Evolutionary conservation across 2,888 invertebrate genomes (phyloP).

Genomic region (Andrena praecox): DNA sequence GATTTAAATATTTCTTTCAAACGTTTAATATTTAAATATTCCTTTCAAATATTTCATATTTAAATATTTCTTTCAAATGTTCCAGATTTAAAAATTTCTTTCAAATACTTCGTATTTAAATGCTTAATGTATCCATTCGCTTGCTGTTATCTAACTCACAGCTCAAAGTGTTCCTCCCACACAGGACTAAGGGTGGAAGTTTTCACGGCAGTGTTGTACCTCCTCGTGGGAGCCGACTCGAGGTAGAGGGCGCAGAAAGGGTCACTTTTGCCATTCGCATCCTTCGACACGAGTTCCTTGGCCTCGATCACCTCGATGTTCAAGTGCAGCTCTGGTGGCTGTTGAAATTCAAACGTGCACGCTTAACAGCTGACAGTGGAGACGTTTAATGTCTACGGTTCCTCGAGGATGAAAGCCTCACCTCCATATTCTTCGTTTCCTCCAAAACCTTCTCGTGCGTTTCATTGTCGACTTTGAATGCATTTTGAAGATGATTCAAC

Average conservation of each 20-base stretch:
- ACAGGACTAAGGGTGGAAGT: slow-evolving; percentile 94
- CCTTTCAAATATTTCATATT: too few species aligned
- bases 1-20: too few species aligned
- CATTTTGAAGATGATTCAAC: slow-evolving; percentile 92
- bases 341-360: neutral
- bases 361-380: too few species aligned
- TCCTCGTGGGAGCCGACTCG: slow-evolving; percentile 91
- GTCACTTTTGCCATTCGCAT: slow-evolving; percentile 97
- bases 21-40: too few species aligned
- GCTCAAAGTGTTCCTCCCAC: slow-evolving; percentile 99
- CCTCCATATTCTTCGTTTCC: slow-evolving; percentile 91
- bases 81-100: too few species aligned
- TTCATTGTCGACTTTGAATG: slow-evolving; percentile 91
- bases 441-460: slow-evolving; percentile 91
- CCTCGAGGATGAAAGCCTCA: slow-evolving; percentile 63
- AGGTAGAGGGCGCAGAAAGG: slow-evolving; percentile 98
- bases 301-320: slow-evolving; percentile 95
- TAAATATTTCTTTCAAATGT: too few species aligned
- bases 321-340: slow-evolving; percentile 92
- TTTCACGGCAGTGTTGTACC: slow-evolving; percentile 97
- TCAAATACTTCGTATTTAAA: too few species aligned
- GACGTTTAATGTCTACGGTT: neutral
- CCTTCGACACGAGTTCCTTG: slow-evolving; percentile 93
- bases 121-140: neutral
- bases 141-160: slow-evolving; percentile 86